phyloP scores from a whole-genome alignment of 2,888 invertebrate genomes.

The Stratiomys singularior region DNA sequence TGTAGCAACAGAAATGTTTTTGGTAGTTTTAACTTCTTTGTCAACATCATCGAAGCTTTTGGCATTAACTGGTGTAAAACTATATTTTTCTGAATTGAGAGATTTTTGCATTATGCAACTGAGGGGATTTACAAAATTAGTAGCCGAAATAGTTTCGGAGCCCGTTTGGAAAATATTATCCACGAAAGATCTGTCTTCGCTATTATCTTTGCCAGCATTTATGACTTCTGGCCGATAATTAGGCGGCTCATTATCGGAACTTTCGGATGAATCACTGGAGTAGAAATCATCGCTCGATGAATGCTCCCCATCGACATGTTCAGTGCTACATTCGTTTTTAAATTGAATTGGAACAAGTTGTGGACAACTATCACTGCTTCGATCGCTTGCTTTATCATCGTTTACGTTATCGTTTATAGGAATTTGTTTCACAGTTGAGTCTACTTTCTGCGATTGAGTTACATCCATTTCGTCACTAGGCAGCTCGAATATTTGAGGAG shows the following conservation, averaged over 20 bases:
- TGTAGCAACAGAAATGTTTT: too few species aligned
- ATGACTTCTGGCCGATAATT: neutral
- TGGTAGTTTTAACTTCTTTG: too few species aligned
- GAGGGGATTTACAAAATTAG: neutral
- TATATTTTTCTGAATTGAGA: too few species aligned
- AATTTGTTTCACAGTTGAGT: too few species aligned
- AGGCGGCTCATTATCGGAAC: neutral
- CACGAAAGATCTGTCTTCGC: too few species aligned
- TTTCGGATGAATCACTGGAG: neutral
- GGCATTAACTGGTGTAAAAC: neutral
- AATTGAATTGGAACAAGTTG: slow-evolving; percentile 49
- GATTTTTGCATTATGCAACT: too few species aligned
- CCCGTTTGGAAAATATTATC: too few species aligned
- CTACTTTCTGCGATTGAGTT: too few species aligned
- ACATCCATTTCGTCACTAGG: neutral
- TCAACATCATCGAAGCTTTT: too few species aligned
- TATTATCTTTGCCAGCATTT: neutral
- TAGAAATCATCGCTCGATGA: neutral
- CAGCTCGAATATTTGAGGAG: slow-evolving; percentile 57
- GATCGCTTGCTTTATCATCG: slow-evolving; percentile 39
- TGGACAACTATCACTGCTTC: slow-evolving; percentile 53
- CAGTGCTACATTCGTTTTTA: neutral
- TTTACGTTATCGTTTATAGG: too few species aligned
- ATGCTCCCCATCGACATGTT: neutral
- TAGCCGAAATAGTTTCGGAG: too few species aligned